Evolutionary conservation across 2,888 invertebrate species (phyloP), one percentile per base, ranked within the genome.

Genomic region (Catocala sponsa): DNA sequence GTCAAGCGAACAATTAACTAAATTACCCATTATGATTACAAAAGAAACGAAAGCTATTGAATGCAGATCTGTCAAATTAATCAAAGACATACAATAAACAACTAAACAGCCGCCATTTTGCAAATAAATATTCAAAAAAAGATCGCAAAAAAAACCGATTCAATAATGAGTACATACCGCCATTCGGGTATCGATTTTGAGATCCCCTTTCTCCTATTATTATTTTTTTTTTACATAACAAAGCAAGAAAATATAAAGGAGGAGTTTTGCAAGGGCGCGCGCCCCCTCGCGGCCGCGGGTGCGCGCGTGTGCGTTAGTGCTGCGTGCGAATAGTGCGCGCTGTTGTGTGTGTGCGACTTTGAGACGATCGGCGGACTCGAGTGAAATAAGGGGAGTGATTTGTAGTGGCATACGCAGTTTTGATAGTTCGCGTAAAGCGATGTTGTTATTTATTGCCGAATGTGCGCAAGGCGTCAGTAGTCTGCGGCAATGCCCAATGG

Each of bases 221-320:
- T 90, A 87, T 91, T 93, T 92, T 78, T n/a, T 74, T 92, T 93
- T 92, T 93, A 93, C 93, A 93, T 93, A 94, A 94, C 93, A 93
- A 94, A 92, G 92, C 77, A 89, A 89, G 88, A 93, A 94, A 93
- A 91, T 88, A 88, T 91, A 91, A 89, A 94, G 93, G 94, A 91
- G 94, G 93, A 92, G 92, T 90, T 91, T 79, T 82, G 89, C 86
- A 87, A 89, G 91, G 91, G 91, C 88, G 81, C 84, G 90, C 88
- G 83, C 87, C 91, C 91, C 89, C 87, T 80, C 77, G 71, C 70
- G 70, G 76, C 71, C 58, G 57, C 35, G 55, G 61, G 62, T 76
- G 70, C 55, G 63, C 13, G 13, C 73, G 75, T 78, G 79, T 74
- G 77, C 70, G 86, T 80, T 44, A 6, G 65, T 15, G 63, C 55